phyloP scores from a whole-genome alignment of 2,113 vertebrate species.

The Hippocampus zosterae region DNA sequence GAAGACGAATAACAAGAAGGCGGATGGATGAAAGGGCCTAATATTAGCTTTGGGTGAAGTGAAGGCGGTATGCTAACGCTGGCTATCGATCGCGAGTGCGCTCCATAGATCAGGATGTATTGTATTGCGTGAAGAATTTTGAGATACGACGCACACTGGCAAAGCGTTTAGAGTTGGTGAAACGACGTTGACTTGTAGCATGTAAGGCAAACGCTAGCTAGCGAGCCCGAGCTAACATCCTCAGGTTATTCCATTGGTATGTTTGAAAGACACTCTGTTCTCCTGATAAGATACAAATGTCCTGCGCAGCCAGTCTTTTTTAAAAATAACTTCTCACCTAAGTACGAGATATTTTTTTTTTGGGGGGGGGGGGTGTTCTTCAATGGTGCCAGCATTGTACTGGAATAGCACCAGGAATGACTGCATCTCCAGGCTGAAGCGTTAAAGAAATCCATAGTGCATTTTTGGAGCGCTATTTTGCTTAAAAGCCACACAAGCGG shows the following conservation, averaged over 20 bases:
- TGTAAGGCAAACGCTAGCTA: neutral
- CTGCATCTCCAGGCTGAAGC: neutral
- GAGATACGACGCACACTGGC: neutral
- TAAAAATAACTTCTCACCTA: neutral
- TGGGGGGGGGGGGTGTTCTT: conserved; percentile 17
- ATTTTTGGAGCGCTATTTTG: neutral
- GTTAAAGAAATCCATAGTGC: too few species aligned
- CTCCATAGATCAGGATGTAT: too few species aligned
- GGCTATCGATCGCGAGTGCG: neutral
- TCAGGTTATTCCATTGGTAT: neutral
- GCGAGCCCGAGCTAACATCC: neutral
- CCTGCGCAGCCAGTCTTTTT: too few species aligned
- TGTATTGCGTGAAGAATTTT: neutral
- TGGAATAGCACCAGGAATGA: neutral
- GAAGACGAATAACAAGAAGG: neutral
- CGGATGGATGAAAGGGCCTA: neutral
- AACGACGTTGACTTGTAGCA: neutral
- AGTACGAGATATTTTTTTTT: neutral
- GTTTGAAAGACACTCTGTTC: too few species aligned
- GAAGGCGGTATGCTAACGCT: neutral
- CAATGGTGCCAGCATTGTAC: conserved; percentile 2
- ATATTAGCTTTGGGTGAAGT: neutral
- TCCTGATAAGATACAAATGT: too few species aligned
- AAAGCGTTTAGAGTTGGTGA: too few species aligned
- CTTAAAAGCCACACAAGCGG: conserved; percentile 4